These are phyloP conservation scores for Galerucella calmariensis DNA, from an alignment of 2,888 invertebrate genomes.

Conservation along the genomic window DNA sequence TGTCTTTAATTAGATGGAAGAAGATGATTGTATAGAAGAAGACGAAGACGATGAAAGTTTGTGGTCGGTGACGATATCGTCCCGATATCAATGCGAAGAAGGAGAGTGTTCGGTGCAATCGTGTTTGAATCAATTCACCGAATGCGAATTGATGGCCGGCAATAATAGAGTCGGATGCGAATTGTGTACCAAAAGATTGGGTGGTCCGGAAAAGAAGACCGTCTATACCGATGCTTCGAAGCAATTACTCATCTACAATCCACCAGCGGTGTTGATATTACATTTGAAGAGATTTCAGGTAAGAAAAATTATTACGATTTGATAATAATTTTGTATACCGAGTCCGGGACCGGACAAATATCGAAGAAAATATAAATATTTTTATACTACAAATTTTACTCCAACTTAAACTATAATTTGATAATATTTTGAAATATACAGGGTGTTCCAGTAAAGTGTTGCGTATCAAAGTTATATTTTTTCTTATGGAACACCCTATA, in stretches of 20 bases:
- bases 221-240: constrained; percentile 86
- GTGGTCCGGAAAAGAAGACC: constrained; percentile 76
- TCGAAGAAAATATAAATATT: too few species aligned
- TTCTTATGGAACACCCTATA: too few species aligned
- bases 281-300: constrained; percentile 97
- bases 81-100: constrained; percentile 78
- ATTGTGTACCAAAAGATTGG: constrained; percentile 82
- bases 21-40: constrained; percentile 56
- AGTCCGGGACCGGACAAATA: too few species aligned
- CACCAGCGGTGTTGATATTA: constrained; percentile 93
- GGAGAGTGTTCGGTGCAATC: constrained; percentile 88
- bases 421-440: too few species aligned
- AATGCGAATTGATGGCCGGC: constrained; percentile 88
- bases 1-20: constrained; percentile 58
- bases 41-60: constrained; percentile 50
- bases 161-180: constrained; percentile 93
- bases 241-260: constrained; percentile 87
- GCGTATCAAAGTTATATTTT: too few species aligned
- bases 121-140: constrained; percentile 92
- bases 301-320: constrained; percentile 29
- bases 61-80: constrained; percentile 64
- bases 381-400: too few species aligned
- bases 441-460: too few species aligned
- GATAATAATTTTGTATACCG: not conserved
- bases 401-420: too few species aligned